Percentiles rank a stretch among this genome's conserved stretches.
Evolutionary conservation across 2,113 vertebrate genomes (phyloP).

Genomic region (Callipepla squamata): DNA sequence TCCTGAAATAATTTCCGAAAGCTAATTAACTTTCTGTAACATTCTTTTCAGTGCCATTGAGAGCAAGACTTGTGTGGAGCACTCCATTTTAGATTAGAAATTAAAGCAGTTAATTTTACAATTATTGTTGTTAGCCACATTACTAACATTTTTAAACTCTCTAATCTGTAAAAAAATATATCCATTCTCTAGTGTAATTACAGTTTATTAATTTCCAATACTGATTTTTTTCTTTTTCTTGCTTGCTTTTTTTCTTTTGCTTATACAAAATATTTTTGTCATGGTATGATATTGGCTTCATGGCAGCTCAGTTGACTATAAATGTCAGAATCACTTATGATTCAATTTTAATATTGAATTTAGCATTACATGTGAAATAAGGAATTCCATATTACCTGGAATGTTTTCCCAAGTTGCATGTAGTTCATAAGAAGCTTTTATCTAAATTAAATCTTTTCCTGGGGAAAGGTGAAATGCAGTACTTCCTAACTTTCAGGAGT

Average conservation of each 20-base stretch:
- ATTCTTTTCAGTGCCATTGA: neutral
- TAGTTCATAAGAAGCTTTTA: neutral
- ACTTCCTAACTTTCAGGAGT: neutral
- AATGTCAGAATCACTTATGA: neutral
- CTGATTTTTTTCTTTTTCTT: neutral
- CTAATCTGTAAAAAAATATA: neutral
- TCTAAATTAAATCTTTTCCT: neutral
- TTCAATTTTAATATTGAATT: neutral
- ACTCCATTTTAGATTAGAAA: neutral
- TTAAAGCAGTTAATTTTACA: neutral
- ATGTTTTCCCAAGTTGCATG: neutral
- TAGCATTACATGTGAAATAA: neutral
- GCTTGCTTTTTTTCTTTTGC: neutral
- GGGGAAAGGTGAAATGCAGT: neutral
- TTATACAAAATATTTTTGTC: neutral
- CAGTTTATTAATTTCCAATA: neutral
- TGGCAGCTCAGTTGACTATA: neutral
- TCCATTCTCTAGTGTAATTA: neutral
- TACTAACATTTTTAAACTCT: neutral
- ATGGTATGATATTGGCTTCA: neutral
- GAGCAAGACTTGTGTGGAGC: neutral
- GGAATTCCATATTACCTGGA: neutral
- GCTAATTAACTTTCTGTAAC: neutral
- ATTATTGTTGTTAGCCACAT: neutral
- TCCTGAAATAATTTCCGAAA: neutral